These are phyloP conservation scores for Hycleus phaleratus DNA, from an alignment of 1,140 invertebrate species.

Conservation along the genomic window DNA sequence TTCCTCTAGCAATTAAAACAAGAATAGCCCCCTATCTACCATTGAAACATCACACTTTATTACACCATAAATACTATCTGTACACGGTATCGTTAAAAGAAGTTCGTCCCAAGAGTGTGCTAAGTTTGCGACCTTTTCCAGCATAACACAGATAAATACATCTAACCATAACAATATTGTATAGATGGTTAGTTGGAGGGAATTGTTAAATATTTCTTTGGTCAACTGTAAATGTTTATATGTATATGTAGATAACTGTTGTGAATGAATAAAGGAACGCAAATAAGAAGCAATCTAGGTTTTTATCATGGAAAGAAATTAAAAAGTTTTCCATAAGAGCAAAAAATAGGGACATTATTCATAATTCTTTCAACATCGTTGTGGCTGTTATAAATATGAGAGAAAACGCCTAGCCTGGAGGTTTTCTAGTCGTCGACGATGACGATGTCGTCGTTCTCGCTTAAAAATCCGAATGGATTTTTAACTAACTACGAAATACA, in stretches of 20 bases:
- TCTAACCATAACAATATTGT: constrained; percentile 1
- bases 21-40: constrained; percentile 1
- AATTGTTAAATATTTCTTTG: neutral
- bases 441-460: neutral
- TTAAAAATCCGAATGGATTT: neutral
- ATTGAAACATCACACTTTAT: constrained; percentile 23
- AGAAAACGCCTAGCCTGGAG: neutral
- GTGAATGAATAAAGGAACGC: neutral
- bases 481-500: constrained; percentile 10
- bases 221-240: constrained; percentile 11
- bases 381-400: neutral
- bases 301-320: constrained; percentile 9
- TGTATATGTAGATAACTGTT: constrained; percentile 7
- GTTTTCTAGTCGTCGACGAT: neutral
- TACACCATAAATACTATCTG: constrained; percentile 23
- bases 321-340: constrained; percentile 10
- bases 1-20: constrained; percentile 8
- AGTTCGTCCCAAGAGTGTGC: constrained; percentile 20
- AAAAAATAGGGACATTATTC: constrained; percentile 5
- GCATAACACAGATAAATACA: constrained; percentile 17
- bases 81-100: constrained; percentile 21
- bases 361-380: constrained; percentile 11
- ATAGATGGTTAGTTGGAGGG: neutral
- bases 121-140: constrained; percentile 15
- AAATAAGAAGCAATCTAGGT: constrained; percentile 10